Conservation (phyloP, 2,888 invertebrate genomes). For the Hirtodrosophila cameraria region DNA sequence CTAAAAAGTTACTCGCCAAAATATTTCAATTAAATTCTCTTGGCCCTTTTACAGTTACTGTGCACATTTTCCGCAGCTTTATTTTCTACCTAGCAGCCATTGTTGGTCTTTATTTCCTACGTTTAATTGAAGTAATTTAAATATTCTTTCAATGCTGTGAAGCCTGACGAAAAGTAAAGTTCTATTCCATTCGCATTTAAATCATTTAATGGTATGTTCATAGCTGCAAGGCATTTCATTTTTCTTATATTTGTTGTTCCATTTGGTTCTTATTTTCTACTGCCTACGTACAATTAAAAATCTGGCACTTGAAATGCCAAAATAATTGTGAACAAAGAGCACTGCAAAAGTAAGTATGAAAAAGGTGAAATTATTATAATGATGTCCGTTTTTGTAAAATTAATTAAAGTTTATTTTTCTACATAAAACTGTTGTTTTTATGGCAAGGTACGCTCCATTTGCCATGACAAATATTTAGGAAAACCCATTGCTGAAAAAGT, state of each 20-base stretch:
- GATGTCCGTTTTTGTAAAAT: constrained; percentile 58
- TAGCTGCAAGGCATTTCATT: constrained; percentile 36
- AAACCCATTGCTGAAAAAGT: constrained; percentile 3
- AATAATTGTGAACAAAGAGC: constrained; percentile 54
- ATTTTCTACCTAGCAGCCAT: constrained; percentile 34
- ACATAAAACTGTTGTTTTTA: constrained; percentile 27
- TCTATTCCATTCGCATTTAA: constrained; percentile 24
- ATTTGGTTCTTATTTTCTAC: constrained; percentile 13
- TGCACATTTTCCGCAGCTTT: neutral
- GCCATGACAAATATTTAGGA: constrained; percentile 8
- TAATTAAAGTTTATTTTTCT: constrained; percentile 62
- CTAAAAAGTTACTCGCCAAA: constrained; percentile 5
- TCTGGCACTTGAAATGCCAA: constrained; percentile 50
- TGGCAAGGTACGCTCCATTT: constrained; percentile 1
- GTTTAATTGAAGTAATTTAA: constrained; percentile 50
- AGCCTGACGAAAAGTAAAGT: constrained; percentile 18
- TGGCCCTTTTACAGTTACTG: constrained; percentile 4
- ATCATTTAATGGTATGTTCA: constrained; percentile 46
- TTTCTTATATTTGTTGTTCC: constrained; percentile 32
- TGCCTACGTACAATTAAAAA: constrained; percentile 52
- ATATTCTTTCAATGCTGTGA: constrained; percentile 22
- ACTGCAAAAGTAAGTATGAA: constrained; percentile 26
- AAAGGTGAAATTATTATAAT: constrained; percentile 58
- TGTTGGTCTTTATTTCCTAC: constrained; percentile 44
- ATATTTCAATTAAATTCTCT: constrained; percentile 24